Evolutionary conservation across 2,113 vertebrate species (phyloP).

Genomic region (Osmerus mordax): DNA sequence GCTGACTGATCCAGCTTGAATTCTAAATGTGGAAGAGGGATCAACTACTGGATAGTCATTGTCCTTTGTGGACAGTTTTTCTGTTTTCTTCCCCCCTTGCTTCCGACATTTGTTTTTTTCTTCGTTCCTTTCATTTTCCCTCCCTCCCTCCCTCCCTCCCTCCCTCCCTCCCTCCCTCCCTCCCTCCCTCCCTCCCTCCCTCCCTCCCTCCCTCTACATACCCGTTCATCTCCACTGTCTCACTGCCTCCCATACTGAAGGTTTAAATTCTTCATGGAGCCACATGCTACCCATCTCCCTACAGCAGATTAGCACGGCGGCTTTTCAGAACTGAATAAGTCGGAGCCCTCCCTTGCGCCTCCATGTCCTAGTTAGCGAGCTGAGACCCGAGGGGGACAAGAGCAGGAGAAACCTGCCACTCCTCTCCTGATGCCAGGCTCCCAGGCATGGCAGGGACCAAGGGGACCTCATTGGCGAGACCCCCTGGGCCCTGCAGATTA

Average conservation of each 20-base stretch:
- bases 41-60: neutral
- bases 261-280: neutral
- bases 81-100: neutral
- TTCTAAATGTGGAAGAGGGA: neutral
- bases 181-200: neutral
- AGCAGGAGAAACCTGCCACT: neutral
- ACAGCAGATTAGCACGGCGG: conserved; percentile 38
- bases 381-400: neutral
- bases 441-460: conserved; percentile 10
- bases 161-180: neutral
- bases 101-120: neutral
- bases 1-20: conserved; percentile 1
- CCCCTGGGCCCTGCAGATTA: conserved; percentile 21
- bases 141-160: neutral
- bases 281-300: conserved; percentile 16
- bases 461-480: neutral
- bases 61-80: neutral
- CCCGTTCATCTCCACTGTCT: too few species aligned
- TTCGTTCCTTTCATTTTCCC: neutral
- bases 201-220: too few species aligned
- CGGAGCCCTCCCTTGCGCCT: conserved; percentile 19
- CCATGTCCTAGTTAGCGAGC: conserved; percentile 5
- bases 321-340: conserved; percentile 38
- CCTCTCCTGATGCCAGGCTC: conserved; percentile 6
- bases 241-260: neutral